Base-by-base conservation (phyloP, 2,113 vertebrate genomes). In the Ia io region DNA sequence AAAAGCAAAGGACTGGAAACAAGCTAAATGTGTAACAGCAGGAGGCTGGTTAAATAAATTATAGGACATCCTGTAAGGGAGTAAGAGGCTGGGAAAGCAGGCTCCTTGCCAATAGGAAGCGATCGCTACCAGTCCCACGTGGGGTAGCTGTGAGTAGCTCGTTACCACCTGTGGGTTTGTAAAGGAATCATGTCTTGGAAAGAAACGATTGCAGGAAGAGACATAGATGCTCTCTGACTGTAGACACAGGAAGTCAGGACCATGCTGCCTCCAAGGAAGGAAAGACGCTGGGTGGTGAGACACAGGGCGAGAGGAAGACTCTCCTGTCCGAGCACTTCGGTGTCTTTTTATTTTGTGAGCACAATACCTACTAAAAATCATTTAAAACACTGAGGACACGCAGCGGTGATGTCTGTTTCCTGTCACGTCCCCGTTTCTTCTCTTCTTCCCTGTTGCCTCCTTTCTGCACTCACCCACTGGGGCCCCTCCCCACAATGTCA, bases 1-100 rank as follows among this genome's bases (percentile, higher is more conserved):
- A 16, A 94, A 78, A 95, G 85, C 84, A 77, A 71, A 93, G 67
- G 90, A 61, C 53, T 18, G 40, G 69, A 91, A 90, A 91, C 73
- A 69, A 73, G 49, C 44, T 90, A 83, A 67, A 61, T 78, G 77
- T 70, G 73, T 42, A 37, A 42, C 53, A 51, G 93, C 6, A 2
- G 77, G 88, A 28, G 6, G 37, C 0, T 30, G 53, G 91, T 35
- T 74, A 84, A 93, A 78, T 92, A 84, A 83, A 80, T 88, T 2
- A 83, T 4, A 90, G 53, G 82, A 84, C 77, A 20, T 70, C 18
- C 2, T 47, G 30, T 23, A 37, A 40, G 3, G 28, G 89, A 73
- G 42, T 20, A 63, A 73, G 59, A 65, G 65, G 77, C 47, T 2
- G 32, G 49, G 59, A 49, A 63, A 76, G 71, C 16, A 1, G 44